These are phyloP conservation scores for Cinclus cinclus DNA, from an alignment of 2,113 vertebrate species.

Conservation along the genomic window DNA sequence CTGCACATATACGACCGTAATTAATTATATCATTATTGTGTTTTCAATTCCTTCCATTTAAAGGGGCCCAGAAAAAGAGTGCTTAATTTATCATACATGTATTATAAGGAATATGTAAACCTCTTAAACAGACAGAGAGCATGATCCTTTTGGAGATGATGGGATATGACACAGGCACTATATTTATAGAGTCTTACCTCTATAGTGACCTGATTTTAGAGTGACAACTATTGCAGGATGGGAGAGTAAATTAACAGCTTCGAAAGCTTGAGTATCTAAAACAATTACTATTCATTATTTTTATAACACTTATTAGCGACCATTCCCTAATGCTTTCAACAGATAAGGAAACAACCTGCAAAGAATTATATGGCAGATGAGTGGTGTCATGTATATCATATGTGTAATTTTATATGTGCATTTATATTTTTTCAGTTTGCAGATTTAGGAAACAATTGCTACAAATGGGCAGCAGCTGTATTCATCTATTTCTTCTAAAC, in stretches of 20 bases:
- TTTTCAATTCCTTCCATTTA: slow-evolving; percentile 84
- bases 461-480: slow-evolving; percentile 1
- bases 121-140: slow-evolving; percentile 79
- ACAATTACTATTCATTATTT: slow-evolving; percentile 48
- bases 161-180: slow-evolving; percentile 82
- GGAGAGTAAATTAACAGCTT: slow-evolving; percentile 69
- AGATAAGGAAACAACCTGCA: slow-evolving; percentile 46
- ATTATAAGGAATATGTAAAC: slow-evolving; percentile 83
- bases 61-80: slow-evolving; percentile 81
- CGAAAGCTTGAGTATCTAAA: slow-evolving; percentile 54
- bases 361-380: neutral
- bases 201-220: slow-evolving; percentile 76
- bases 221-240: slow-evolving; percentile 68
- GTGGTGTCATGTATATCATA: neutral
- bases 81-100: slow-evolving; percentile 86
- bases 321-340: slow-evolving; percentile 42
- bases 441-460: slow-evolving; percentile 40
- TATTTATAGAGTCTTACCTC: slow-evolving; percentile 79
- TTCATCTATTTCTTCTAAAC: slow-evolving; percentile 30
- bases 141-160: slow-evolving; percentile 81
- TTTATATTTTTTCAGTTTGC: neutral
- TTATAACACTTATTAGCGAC: slow-evolving; percentile 53
- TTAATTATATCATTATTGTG: slow-evolving; percentile 99
- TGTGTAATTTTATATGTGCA: neutral
- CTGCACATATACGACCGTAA: slow-evolving; percentile 88